These are phyloP conservation scores for Thomomys bottae DNA, from an alignment of 2,113 vertebrate genomes.

Conservation along the genomic window DNA sequence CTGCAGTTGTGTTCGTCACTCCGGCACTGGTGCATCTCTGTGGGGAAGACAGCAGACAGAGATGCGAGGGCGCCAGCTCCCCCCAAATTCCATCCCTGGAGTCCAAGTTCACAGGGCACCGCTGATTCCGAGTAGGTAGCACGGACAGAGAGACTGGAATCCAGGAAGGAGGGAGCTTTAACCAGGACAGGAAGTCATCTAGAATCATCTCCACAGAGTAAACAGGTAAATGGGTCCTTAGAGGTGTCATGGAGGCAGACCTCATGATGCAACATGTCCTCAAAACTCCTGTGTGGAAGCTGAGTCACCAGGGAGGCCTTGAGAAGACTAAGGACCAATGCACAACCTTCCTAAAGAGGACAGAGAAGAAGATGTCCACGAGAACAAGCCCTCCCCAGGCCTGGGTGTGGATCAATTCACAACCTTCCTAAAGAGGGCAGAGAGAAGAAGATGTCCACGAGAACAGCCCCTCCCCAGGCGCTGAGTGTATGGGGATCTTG, in stretches of 20 bases:
- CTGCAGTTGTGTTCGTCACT: constrained; percentile 93
- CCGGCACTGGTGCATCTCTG: constrained; percentile 95
- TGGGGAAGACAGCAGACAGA: not conserved
- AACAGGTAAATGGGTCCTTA: not conserved
- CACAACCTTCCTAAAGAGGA: not conserved
- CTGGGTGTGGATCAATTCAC: not conserved
- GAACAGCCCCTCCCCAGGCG: not conserved
- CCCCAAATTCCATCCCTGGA: not conserved
- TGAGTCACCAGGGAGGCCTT: not conserved
- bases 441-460: not conserved
- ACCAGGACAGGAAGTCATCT: not conserved
- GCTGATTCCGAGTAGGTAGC: accelerated
- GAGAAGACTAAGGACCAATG: not conserved
- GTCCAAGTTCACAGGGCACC: accelerated
- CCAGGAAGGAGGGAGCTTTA: not conserved
- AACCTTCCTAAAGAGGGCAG: no score
- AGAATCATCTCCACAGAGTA: not conserved
- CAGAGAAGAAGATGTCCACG: not conserved
- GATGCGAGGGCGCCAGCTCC: accelerated
- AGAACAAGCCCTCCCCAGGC: not conserved
- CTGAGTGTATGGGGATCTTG: not conserved
- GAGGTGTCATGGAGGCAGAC: not conserved
- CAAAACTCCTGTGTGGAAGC: not conserved
- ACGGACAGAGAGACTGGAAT: accelerated
- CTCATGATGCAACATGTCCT: not conserved